Base-by-base conservation (phyloP, 2,888 invertebrate species). In the Amphipyra tragopoginis region DNA sequence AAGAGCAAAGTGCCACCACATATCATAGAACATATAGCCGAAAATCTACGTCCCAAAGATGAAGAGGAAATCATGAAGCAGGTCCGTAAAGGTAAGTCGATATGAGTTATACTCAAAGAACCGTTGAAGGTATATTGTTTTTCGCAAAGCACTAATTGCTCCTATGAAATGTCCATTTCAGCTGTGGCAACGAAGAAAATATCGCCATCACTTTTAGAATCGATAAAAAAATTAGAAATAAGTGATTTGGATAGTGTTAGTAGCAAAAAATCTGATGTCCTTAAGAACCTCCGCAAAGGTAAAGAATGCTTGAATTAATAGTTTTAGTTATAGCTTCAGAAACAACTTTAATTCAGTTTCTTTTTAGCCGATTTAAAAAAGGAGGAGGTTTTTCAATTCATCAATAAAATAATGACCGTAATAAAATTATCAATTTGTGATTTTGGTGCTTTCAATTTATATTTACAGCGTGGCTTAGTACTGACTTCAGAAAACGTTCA, bases 261-360 rank as follows among this genome's bases (percentile, higher is more conserved):
- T 39, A 7, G 29, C 0, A 61, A 48, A n/a, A 69, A 55, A 51
- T 61, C 55, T 8, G 8, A 14, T 42, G 36, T 62, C 6, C 7
- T 75, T 1, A 69, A 70, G 15, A 61, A 52, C 6, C n/a, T 75
- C 29, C 62, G 75, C 14, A 61, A 48, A 48, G 75, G 69, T 69
- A 33, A 40, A 42, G 11, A 36, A 9, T 1, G 9, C 3, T 36
- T 3, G 36, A 36, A 10, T 36, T 36, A 7, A 36, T 11, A 10
- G 4, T 36, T 36, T 4, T 10, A 36, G 10, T 36, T 36, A 36
- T 36, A 36, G 11, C 36, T 10, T 8, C 9, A 33, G 1, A 33
- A 9, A 9, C 33, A 33, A 9, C 5, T 8, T 33, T 33, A 11
- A 26, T 13, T 42, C 21, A 21, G 21, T 21, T 21, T 21, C 1